Evolutionary conservation across 2,797 vertebrate genomes (phyloP).

Genomic region (Chelon auratus): DNA sequence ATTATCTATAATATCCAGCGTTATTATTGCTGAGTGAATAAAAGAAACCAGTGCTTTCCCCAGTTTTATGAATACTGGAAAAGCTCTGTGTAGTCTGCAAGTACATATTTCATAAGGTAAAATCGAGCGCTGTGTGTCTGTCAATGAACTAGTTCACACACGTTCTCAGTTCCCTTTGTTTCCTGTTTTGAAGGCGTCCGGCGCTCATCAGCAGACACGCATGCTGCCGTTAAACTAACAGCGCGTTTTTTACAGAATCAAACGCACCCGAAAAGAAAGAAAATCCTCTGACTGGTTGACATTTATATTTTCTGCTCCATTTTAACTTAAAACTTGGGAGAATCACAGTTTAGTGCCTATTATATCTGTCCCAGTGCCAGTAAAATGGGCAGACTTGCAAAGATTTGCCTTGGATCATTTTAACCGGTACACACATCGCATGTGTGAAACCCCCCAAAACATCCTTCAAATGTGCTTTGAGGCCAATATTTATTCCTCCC

Average conservation of each 20-base stretch:
- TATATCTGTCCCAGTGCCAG: slow-evolving; percentile 19
- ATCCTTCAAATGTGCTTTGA: slow-evolving; percentile 9
- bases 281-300: slow-evolving; percentile 15
- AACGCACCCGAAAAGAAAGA: slow-evolving; percentile 17
- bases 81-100: slow-evolving; percentile 6
- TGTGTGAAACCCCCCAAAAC: slow-evolving; percentile 10
- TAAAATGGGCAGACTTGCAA: slow-evolving; percentile 22
- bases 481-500: slow-evolving; percentile 21
- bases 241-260: slow-evolving; percentile 16
- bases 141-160: slow-evolving; percentile 17
- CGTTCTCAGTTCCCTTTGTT: slow-evolving; percentile 27
- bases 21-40: background rate
- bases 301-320: slow-evolving; percentile 14
- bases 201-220: slow-evolving; percentile 9
- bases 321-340: slow-evolving; percentile 17
- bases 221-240: slow-evolving; percentile 15
- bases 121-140: slow-evolving; percentile 27
- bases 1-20: background rate
- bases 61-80: slow-evolving; percentile 14
- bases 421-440: slow-evolving; percentile 17
- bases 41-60: background rate
- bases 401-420: slow-evolving; percentile 28
- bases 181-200: slow-evolving; percentile 31
- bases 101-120: slow-evolving; percentile 34
- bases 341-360: slow-evolving; percentile 13